Evolutionary conservation across 1,140 invertebrate species (phyloP), one percentile per base, ranked within the genome.

Genomic region (Calosoma granatense): DNA sequence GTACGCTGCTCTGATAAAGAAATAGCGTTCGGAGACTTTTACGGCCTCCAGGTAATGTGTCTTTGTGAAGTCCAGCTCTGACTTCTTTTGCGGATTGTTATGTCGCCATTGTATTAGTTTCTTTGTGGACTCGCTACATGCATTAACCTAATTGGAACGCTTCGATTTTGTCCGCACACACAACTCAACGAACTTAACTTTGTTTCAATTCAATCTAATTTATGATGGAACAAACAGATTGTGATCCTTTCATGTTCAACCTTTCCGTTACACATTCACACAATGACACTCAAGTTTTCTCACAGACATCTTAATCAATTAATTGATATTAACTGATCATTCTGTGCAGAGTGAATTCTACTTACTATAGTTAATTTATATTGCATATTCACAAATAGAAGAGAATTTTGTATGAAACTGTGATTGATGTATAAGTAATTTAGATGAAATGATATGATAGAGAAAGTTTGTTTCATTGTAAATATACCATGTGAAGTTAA

Each of bases 11-110:
- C n/a, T 36, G 26, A 36, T 36, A 36, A 36, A 36, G 26, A 36
- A 36, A 36, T n/a, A 9, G 6, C 26, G 41, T 47, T 47, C 41
- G 26, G 17, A 47, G 41, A 47, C 41, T 47, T 47, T 47, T 47
- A 47, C 41, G 41, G 41, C 41, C 41, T 47, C 3, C 41, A 47
- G 41, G 41, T 47, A 47, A 47, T 47, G 41, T 17, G 41, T 47
- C 41, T 47, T 47, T 47, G 41, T 47, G 41, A 47, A 47, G 41
- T 47, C 41, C 41, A 17, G 14, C 26, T 30, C 26, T 30, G 9
- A 17, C 41, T 9, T 12, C 6, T 4, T 47, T 47, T 17, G 41
- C 41, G 17, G 41, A 47, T 47, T 47, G 41, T 47, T 47, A 47
- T 47, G 41, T 47, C 17, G 41, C 41, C 41, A 47, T 47, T 47